Percentiles rank a stretch among this genome's conserved stretches.
Conservation (phyloP, 2,888 invertebrate species). For the Eubasilissa splendida region DNA sequence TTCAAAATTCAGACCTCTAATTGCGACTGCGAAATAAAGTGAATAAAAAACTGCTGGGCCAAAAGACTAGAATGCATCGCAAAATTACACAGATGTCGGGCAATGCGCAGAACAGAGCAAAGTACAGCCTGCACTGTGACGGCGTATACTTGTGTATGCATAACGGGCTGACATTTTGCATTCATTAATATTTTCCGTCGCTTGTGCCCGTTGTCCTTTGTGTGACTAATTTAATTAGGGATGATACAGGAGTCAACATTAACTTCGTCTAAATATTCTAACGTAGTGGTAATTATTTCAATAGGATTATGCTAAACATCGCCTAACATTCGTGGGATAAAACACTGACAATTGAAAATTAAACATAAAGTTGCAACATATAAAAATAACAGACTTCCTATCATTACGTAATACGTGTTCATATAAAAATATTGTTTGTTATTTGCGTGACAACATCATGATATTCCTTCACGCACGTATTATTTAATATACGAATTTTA, state of each 20-base stretch:
- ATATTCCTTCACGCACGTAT: no score
- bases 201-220: conserved; percentile 11
- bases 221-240: conserved; percentile 25
- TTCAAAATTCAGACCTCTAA: conserved; percentile 22
- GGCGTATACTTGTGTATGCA: conserved; percentile 19
- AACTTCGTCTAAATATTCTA: neutral
- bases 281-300: no score
- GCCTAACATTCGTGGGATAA: no score
- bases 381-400: no score
- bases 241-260: neutral
- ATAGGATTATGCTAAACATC: no score
- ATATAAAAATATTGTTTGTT: no score
- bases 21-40: conserved; percentile 29
- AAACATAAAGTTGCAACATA: no score
- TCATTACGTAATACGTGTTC: no score
- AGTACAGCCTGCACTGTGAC: no score
- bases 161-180: conserved; percentile 29
- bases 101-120: neutral
- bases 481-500: no score
- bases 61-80: conserved; percentile 25
- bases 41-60: conserved; percentile 14
- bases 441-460: no score
- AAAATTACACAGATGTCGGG: conserved; percentile 19
- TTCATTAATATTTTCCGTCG: conserved; percentile 30
- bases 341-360: no score